Conservation (phyloP, 2,113 vertebrate species). For the Gallinago media region DNA sequence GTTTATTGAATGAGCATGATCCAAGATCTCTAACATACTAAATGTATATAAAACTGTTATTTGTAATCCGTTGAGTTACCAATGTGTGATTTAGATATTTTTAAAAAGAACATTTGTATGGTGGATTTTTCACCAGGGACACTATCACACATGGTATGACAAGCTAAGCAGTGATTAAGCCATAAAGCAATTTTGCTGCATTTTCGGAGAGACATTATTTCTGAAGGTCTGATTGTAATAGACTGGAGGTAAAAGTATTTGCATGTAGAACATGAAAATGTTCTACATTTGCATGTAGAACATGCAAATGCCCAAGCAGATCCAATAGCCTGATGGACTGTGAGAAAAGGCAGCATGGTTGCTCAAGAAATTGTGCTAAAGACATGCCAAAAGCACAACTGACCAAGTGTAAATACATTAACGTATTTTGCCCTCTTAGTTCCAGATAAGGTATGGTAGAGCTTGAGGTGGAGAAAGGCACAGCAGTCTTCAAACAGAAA, state of each 20-base stretch:
- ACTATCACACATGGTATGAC: background rate
- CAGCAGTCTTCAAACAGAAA: background rate
- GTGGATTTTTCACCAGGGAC: background rate
- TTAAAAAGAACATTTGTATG: background rate
- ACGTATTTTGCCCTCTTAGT: background rate
- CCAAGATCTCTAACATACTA: background rate
- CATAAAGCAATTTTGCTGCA: background rate
- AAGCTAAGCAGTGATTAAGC: background rate
- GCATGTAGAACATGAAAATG: rapidly evolving
- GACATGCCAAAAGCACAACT: background rate
- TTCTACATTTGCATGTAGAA: background rate
- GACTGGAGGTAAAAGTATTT: background rate
- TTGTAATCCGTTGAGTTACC: background rate
- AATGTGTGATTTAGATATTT: background rate
- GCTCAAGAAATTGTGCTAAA: background rate
- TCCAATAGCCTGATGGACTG: background rate
- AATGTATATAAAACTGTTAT: background rate
- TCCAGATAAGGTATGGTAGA: background rate
- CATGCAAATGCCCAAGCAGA: rapidly evolving
- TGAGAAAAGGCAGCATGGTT: background rate
- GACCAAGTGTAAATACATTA: rapidly evolving
- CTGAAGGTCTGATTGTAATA: background rate
- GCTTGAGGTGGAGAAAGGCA: background rate
- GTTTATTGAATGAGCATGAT: background rate
- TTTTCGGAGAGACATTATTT: background rate